Evolutionary conservation across 2,888 invertebrate species (phyloP).

Genomic region (Zele albiditarsus): DNA sequence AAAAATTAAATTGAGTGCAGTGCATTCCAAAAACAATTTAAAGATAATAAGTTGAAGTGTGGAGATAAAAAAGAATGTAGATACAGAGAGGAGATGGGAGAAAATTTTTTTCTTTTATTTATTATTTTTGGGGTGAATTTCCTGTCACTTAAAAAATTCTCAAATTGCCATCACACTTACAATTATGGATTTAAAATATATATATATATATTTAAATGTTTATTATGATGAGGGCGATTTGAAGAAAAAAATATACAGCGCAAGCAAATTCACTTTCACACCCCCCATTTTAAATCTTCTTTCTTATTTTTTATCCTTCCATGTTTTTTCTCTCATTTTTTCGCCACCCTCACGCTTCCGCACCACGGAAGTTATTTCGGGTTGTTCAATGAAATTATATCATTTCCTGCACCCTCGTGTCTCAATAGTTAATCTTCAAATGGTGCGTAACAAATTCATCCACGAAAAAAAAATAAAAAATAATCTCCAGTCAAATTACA

Average conservation of each 20-base stretch:
- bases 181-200: not conserved
- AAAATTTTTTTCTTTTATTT: conserved; percentile 22
- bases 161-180: not conserved
- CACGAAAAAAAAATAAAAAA: conserved; percentile 9
- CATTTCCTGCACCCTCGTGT: conserved; percentile 53
- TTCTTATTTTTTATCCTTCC: conserved; percentile 6
- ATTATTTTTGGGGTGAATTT: not conserved
- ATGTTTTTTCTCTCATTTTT: conserved; percentile 31
- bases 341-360: conserved; percentile 51
- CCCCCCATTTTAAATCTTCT: not conserved
- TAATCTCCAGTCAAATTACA: not conserved
- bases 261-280: conserved; percentile 29
- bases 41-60: not conserved
- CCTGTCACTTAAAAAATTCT: not conserved
- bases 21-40: not conserved
- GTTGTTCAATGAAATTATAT: conserved; percentile 62
- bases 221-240: conserved; percentile 30
- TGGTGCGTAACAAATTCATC: not conserved
- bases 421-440: conserved; percentile 8
- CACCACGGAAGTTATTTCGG: conserved; percentile 59
- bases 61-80: not conserved
- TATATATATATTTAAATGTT: conserved; percentile 4
- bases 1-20: not conserved
- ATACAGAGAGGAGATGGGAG: not conserved
- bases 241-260: conserved; percentile 51